Percentiles rank a stretch among this genome's conserved stretches.
These are phyloP conservation scores for Polia nebulosa DNA, from an alignment of 2,888 invertebrate genomes.

Conservation along the genomic window DNA sequence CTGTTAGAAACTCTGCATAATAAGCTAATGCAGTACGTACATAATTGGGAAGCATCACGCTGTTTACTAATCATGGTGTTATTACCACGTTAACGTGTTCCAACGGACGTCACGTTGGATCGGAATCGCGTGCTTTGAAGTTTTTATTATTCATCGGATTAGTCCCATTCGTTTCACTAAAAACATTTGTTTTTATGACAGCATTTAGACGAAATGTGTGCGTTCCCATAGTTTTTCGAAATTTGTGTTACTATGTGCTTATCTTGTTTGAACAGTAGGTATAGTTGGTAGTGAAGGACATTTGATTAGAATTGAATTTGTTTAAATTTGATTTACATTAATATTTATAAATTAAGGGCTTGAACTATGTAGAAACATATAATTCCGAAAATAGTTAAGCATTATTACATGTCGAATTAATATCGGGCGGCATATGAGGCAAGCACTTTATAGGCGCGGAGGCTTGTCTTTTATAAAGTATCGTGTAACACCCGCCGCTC, in stretches of 20 bases:
- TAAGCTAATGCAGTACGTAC: constrained; percentile 63
- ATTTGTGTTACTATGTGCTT: constrained; percentile 14
- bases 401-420: constrained; percentile 41
- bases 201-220: constrained; percentile 8
- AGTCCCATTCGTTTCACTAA: constrained; percentile 50
- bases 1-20: constrained; percentile 71
- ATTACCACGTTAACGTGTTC: constrained; percentile 44
- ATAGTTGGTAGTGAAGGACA: constrained; percentile 25
- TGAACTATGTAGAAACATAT: too few relatives aligned
- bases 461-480: constrained; percentile 50
- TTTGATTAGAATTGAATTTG: too few relatives aligned
- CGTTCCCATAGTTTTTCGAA: constrained; percentile 36
- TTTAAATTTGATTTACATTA: too few relatives aligned
- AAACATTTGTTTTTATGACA: constrained; percentile 50
- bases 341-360: too few relatives aligned
- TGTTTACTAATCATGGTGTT: constrained; percentile 57
- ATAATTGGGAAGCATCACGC: constrained; percentile 52
- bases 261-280: constrained; percentile 21
- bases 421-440: constrained; percentile 27
- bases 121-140: constrained; percentile 40
- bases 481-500: constrained; percentile 39
- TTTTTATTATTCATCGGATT: constrained; percentile 52
- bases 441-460: constrained; percentile 26
- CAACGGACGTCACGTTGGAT: constrained; percentile 47
- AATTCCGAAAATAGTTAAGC: too few relatives aligned